phyloP scores from a whole-genome alignment of 2,797 vertebrate species.

The Falco columbarius region DNA sequence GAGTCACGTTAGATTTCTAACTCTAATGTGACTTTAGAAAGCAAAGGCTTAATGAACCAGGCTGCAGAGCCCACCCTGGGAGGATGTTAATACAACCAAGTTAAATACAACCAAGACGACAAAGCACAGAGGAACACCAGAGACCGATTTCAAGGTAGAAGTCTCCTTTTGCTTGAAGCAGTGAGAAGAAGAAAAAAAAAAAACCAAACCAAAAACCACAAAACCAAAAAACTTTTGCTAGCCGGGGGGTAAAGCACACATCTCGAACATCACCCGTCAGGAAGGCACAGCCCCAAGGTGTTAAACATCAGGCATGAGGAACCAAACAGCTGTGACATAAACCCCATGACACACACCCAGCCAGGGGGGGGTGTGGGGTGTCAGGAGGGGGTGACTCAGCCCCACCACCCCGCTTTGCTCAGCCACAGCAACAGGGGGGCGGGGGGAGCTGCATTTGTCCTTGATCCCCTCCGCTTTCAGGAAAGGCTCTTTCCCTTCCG shows the following conservation, averaged over 20 bases:
- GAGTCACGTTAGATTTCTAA: not conserved
- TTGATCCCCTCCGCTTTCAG: not conserved
- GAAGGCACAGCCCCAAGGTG: not conserved
- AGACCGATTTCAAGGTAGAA: not conserved
- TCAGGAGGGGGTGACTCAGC: not conserved
- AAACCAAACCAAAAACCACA: not conserved
- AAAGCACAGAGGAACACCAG: not conserved
- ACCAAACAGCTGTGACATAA: not conserved
- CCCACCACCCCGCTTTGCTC: not conserved
- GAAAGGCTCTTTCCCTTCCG: not conserved
- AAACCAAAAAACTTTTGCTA: not conserved
- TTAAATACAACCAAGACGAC: not conserved
- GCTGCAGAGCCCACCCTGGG: not conserved
- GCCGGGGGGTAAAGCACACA: rapidly evolving
- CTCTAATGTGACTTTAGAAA: not conserved
- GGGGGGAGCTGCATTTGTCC: not conserved
- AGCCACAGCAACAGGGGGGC: not conserved
- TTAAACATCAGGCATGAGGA: not conserved
- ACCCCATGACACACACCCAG: not conserved
- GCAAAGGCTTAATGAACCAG: not conserved
- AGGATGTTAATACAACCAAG: not conserved
- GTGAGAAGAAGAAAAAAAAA: not conserved
- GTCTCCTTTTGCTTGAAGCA: not conserved
- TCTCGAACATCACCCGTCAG: rapidly evolving
- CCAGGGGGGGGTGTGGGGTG: not conserved